Base-by-base conservation (phyloP, 2,113 vertebrate species). In the Crypturellus undulatus region DNA sequence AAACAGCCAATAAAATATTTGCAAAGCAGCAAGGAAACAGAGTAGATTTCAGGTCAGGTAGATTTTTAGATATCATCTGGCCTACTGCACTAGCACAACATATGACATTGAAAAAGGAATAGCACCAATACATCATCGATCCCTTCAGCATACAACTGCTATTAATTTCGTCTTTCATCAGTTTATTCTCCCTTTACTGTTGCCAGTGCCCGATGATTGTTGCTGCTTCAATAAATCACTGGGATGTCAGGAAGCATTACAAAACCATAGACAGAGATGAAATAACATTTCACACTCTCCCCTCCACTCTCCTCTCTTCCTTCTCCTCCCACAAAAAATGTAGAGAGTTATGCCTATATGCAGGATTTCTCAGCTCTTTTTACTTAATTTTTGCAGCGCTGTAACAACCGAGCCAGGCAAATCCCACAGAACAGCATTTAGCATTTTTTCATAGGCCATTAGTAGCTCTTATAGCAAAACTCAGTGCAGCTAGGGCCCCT, bases 151-250 rank as follows among this genome's bases (percentile, higher is more conserved):
- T 77, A 94, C 2, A 42, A 79, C 79, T 76, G 56, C 81, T 91
- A 92, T 94, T 97, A 90, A 96, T 93, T 96, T 93, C 43, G 65
- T 76, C 81, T 89, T 92, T 79, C 93, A 82, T 81, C 4, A 3
- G n/a, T 71, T 90, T 91, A 93, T 43, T 81, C 63, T 82, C 52
- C 42, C 67, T 90, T n/a, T 62, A 79, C 43, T 89, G 59, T 59
- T 76, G 75, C 60, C 76, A 89, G 52, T 89, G 91, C 63, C n/a
- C 91, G 89, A 75, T 75, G 76, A 84, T 51, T 71, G 70, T 62
- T 94, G 82, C 87, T 85, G 28, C 73, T 92, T 72, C 84, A 90
- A 91, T 92, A 93, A 94, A 96, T 94, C 93, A 86, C 51, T 68
- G 51, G 26, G 69, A 93, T 79, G 82, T 49, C 90, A 94, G 38